Base-by-base conservation (phyloP, 2,888 invertebrate species). In the Agrenia bidenticulata region DNA sequence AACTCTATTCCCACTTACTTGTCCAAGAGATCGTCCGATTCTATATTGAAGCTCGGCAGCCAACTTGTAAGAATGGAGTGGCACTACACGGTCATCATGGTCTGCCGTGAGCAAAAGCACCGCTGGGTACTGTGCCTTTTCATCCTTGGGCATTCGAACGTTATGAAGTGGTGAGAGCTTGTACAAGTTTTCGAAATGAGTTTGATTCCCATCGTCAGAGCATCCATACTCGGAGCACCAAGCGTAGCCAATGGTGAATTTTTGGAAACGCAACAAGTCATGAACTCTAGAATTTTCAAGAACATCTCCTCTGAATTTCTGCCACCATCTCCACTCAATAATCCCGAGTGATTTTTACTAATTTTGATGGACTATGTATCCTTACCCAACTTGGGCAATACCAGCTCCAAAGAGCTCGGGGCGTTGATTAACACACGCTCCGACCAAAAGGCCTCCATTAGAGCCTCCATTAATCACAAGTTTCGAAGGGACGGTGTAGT, bases 1-100 rank as follows among this genome's bases (percentile, higher is more conserved):
- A 49, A 15, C 11, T 49, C 19, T 7, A 49, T 17, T 49, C 13
- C 9, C 7, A 23, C 50, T 66, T 41, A 66, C 66, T 19, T 84
- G 93, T 73, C 83, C 82, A 5, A 83, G 78, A 2, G 84, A 78
- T 64, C 80, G 79, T 45, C 86, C 87, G 17, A 90, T 79, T 42
- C 84, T 85, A 78, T 92, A 84, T 79, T 99, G 98, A 67, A 99
- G 82, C 76, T 90, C 86, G 1, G 98, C 96, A 66, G 92, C 89
- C 81, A 90, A 92, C 82, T 99, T 99, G 55, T 97, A 85, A 68
- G 96, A 95, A 83, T 99, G 98, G 73, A 94, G 85, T 56, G 98
- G 97, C 73, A 97, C 97, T 70, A 99, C 98, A 76, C 98, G 88
- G 83, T 98, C 97, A 83, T 98, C 98, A 81, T 99, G 98, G 84